A percentile compares a stretch with the other conserved stretches of the same genome.
Conservation (phyloP, 1,140 invertebrate genomes). For the Tetraneura akinire region DNA sequence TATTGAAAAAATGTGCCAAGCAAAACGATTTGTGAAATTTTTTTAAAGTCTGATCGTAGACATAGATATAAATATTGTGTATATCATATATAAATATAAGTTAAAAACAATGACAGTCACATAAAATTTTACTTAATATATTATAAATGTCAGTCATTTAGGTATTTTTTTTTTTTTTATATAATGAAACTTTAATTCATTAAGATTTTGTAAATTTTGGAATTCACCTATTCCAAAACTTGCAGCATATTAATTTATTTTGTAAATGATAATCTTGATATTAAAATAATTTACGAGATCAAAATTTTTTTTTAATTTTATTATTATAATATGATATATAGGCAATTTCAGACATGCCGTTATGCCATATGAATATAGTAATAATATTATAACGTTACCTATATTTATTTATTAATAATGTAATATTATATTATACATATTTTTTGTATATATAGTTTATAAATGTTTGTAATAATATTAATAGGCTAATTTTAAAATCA, state of each 20-base stretch:
- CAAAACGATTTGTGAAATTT: constrained; percentile 49
- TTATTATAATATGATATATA: neutral
- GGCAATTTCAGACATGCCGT: neutral
- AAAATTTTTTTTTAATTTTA: no score
- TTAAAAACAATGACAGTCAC: constrained; percentile 5
- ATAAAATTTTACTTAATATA: constrained; percentile 18
- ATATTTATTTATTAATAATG: constrained; percentile 36
- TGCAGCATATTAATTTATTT: neutral
- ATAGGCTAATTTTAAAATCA: constrained; percentile 23
- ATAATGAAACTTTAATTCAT: neutral
- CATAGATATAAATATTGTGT: constrained; percentile 11
- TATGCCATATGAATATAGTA: neutral
- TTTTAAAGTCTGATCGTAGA: constrained; percentile 45
- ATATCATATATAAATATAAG: constrained; percentile 25
- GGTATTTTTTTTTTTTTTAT: no score
- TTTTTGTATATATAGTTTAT: neutral
- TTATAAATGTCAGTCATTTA: neutral
- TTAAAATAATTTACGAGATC: neutral
- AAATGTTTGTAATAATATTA: neutral
- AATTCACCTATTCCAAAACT: neutral
- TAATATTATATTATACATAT: neutral
- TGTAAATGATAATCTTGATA: neutral
- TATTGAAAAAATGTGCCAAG: constrained; percentile 32
- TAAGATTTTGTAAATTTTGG: neutral
- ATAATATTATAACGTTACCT: constrained; percentile 10